phyloP scores from a whole-genome alignment of 2,113 vertebrate species.

The Callocephalon fimbriatum region DNA sequence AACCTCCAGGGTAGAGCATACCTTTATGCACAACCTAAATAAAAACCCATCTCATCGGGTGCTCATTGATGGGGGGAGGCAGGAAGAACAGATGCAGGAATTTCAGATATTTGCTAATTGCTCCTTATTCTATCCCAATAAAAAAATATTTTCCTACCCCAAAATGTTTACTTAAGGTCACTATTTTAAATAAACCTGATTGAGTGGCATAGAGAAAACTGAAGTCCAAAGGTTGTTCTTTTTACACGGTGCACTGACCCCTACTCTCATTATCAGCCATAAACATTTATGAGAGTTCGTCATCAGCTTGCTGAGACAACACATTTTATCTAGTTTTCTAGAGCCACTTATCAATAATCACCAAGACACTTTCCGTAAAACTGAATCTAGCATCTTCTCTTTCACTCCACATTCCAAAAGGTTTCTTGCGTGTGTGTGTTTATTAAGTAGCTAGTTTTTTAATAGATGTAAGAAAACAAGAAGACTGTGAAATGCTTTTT shows the following conservation, averaged over 20 bases:
- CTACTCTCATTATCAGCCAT: slow-evolving; percentile 17
- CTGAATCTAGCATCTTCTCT: not conserved
- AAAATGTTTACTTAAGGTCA: slow-evolving; percentile 18
- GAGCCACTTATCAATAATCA: not conserved
- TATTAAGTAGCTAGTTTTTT: not conserved
- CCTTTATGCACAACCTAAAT: not conserved
- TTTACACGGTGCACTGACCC: not conserved
- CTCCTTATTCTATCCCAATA: not conserved
- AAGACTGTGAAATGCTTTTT: not conserved
- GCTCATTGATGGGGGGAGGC: not conserved
- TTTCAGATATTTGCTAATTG: slow-evolving; percentile 4
- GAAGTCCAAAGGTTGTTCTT: slow-evolving; percentile 23
- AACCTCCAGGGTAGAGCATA: not conserved
- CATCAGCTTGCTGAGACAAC: slow-evolving; percentile 45
- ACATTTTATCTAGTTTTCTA: slow-evolving; percentile 30
- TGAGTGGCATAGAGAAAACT: not conserved
- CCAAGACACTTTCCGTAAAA: not conserved
- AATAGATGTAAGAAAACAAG: not conserved
- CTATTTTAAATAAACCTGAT: not conserved
- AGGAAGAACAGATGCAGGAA: slow-evolving; percentile 6
- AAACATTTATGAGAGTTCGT: slow-evolving; percentile 46
- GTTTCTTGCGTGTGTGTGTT: not conserved
- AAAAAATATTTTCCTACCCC: not conserved
- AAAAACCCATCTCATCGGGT: not conserved
- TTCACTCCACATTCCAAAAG: not conserved